Evolutionary conservation across 2,888 invertebrate species (phyloP), one percentile per base, ranked within the genome.

Genomic region (Hirtodrosophila trivittata): DNA sequence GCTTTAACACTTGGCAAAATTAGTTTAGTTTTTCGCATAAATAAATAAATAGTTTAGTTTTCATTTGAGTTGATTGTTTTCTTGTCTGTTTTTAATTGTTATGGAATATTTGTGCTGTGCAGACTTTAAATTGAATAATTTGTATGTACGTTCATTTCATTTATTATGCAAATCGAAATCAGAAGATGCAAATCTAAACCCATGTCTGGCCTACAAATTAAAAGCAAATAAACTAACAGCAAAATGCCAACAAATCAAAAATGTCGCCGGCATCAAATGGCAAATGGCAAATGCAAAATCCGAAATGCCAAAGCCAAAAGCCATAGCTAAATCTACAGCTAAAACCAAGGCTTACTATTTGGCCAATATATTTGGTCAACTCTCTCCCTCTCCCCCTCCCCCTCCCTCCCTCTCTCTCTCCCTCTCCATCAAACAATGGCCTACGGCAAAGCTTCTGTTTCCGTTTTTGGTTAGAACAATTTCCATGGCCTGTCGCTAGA

Each of bases 91-190:
- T 33, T 21, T 12, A 7, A 26, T 33, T 32, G 42, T 4, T 21
- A 12, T 10, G 12, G 0, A 16, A 39, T 9, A 26, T 55, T 55
- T 30, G 1, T 49, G 52, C 14, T 32, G 32, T 21, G 18, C n/a
- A 5, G 18, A 37, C 14, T 12, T 43, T 30, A 49, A 64, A 33
- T 55, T 13, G 5, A 37, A 47, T 28, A 26, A 33, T 9, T 52
- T 6, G 6, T 33, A 28, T 25, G 47, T n/a, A n/a, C 35, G 65
- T 62, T 46, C 66, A 73, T 68, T 62, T 46, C 66, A 73, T 84
- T 77, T 69, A 67, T 58, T 86, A 84, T 80, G 81, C 74, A 86
- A 81, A 84, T 84, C 46, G 55, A 66, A 66, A 39, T 69, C 60
- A 62, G 52, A 49, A 60, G 58, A 54, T 54, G 52, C 42, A 55